Base-by-base conservation (phyloP, 30 jellyfish, hydroid and myxozoan genomes). In the Morbakka virulenta region DNA sequence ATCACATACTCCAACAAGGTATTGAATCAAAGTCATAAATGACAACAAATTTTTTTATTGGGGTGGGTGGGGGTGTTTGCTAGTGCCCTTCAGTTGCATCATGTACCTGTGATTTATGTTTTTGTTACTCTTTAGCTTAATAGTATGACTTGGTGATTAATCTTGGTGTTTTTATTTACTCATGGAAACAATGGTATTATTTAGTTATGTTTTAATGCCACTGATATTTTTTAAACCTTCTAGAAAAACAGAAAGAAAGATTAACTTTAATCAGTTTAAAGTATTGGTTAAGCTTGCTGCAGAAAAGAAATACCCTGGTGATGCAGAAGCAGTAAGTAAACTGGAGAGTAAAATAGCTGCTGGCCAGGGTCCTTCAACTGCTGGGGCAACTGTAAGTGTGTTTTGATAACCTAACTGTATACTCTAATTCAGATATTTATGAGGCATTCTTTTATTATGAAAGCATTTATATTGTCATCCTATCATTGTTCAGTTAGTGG, bases 231-330 rank as follows among this genome's bases (percentile, higher is more conserved):
- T 17, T 68, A 62, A 30, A n/a, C n/a, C n/a, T n/a, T n/a, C n/a
- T 49, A 92, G 98, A 52, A 80, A 79, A 65, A 75, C 96, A 17
- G 96, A 85, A 28, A 66, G 98, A 41, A 92, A 85, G 83, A 92
- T 92, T 36, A 65, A 85, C 1, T 92, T 2, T 69, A 65, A 74
- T 41, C 98, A 92, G 64, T 92, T 92, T 31, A 34, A 65, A 85
- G 85, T 67, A 2, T 96, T 89, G 11, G 53, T 92, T 85, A 71
- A 87, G 28, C 70, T 85, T 47, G 67, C 86, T 72, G 96, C 98
- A 34, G 96, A 85, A 73, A 92, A 92, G 49, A 92, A 92, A 41
- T 92, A 92, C 82, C n/a, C n/a, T n/a, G 96, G 96, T 32, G 74
- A 74, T n/a, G 86, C 76, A 1, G 79, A 91, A 27, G 93, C 85